Base-by-base conservation (phyloP, 2,797 vertebrate species). In the Anniella stebbinsi region DNA sequence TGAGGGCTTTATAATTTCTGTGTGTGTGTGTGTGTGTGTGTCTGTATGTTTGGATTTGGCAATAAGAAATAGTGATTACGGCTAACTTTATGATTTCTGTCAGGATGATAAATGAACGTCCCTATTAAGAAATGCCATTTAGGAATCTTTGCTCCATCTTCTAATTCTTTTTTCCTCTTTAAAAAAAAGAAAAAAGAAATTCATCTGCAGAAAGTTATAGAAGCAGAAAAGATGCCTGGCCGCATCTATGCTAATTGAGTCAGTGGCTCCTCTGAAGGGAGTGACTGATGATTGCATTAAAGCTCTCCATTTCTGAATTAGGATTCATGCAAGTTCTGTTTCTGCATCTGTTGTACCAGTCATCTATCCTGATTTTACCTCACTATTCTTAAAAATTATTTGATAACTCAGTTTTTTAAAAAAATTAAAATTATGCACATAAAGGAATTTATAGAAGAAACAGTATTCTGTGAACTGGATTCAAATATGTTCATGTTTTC, bases 211-310 rank as follows among this genome's bases (percentile, higher is more conserved):
- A 73, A 94, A 91, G 91, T 91, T 93, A 87, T 23, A 91, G 48
- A 80, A 92, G 76, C 91, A 94, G 93, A 93, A 94, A 57, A 6
- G 84, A 75, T 88, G 57, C 33, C 48, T 51, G 63, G 57, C 33
- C 69, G 45, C 57, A 63, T 63, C 57, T 51, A 9, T 76, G 80
- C 28, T 95, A 95, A 94, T 94, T 92, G 75, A 45, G 41, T 73
- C 76, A 94, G 90, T 92, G 92, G 77, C 92, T 96, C 63, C 67
- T 95, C 91, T 94, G 94, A 93, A 92, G 69, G 88, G 70, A 89
- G 88, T 96, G 89, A 95, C 82, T 21, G 33, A 76, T 89, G 72
- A 51, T 76, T 84, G 70, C 13, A 84, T 89, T 89, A 76, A 51
- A 83, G 25, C 25, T 76, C 41, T 84, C 57, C 18, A 63, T 87